Base-by-base conservation (phyloP, 2,888 invertebrate species). In the Drosophila nigritarsus region DNA sequence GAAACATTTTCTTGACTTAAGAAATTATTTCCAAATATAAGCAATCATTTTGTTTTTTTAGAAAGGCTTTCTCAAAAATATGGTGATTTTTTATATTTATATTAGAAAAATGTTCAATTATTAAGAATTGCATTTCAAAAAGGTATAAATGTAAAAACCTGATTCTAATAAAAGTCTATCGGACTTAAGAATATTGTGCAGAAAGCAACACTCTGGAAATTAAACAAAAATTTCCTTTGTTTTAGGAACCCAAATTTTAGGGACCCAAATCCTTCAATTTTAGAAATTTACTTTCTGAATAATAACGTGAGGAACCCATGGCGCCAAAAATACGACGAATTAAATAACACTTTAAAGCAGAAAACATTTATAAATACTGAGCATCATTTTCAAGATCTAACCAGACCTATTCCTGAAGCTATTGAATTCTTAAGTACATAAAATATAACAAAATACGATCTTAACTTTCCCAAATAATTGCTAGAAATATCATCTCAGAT, bases 1-100 rank as follows among this genome's bases (percentile, higher is more conserved):
- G 2, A n/a, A 9, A 0, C 0, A 1, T 40, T 40, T 40, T 9
- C 18, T 40, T 9, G n/a, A 40, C 2, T 11, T n/a, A 1, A 5
- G 11, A 40, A 40, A 2, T n/a, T 9, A 2, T n/a, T n/a, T 2
- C 1, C 2, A 40, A n/a, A n/a, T n/a, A 2, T 11, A n/a, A 5
- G 5, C 2, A n/a, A 40, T 5, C 3, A n/a, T 20, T n/a, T 3
- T 20, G 20, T 6, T 6, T 1, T 2, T 11, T n/a, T n/a, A 6
- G 1, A 11, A n/a, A 42, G 3, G 11, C 4, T 40, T 40, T 8
- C 15, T 3, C 36, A 36, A 15, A 36, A 36, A 36, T 34, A 34
- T 34, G 34, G 0, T 11, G 11, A 34, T 34, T 13, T 34, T 32
- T 3, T 1, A 32, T 36, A 36, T 15, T 36, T 24, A 2, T 24